Percentiles rank a stretch among this genome's conserved stretches.
These are phyloP conservation scores for Thalassophryne amazonica DNA, from an alignment of 2,797 vertebrate species.

Conservation along the genomic window DNA sequence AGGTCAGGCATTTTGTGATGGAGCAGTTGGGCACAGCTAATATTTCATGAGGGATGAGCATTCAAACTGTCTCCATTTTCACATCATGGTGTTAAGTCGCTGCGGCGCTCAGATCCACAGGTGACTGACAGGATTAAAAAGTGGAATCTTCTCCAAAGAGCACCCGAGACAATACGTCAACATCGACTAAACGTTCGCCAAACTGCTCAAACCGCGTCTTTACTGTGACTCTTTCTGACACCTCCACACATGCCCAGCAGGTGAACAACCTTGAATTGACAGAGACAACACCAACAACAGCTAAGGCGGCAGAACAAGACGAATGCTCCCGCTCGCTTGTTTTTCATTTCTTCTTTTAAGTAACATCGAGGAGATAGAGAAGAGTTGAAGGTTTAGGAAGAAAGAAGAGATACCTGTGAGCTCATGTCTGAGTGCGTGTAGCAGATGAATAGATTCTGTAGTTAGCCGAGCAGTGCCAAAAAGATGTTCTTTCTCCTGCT, in stretches of 20 bases:
- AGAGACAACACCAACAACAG: slow-evolving; percentile 2
- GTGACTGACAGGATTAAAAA: slow-evolving; percentile 47
- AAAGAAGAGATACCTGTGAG: slow-evolving; percentile 4
- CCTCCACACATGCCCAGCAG: slow-evolving; percentile 42
- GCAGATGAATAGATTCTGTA: slow-evolving; percentile 31
- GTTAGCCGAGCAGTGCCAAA: slow-evolving; percentile 9
- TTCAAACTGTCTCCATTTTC: not conserved
- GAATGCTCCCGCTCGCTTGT: slow-evolving; percentile 4
- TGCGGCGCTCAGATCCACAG: slow-evolving; percentile 23
- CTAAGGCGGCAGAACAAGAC: slow-evolving; percentile 34
- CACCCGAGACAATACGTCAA: slow-evolving; percentile 31
- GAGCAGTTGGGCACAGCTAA: not conserved
- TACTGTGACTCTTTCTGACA: slow-evolving; percentile 32
- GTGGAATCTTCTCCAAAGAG: slow-evolving; percentile 16
- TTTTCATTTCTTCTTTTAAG: slow-evolving; percentile 27
- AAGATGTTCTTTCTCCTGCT: slow-evolving; percentile 30
- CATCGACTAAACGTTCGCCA: slow-evolving; percentile 24
- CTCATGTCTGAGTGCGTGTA: slow-evolving; percentile 10
- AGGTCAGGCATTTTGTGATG: too few relatives aligned
- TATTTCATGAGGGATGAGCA: slow-evolving; percentile 22
- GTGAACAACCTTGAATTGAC: slow-evolving; percentile 34
- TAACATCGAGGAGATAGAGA: slow-evolving; percentile 16
- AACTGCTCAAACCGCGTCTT: slow-evolving; percentile 9
- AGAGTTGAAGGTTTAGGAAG: slow-evolving; percentile 18
- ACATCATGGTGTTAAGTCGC: slow-evolving; percentile 27